A percentile compares a stretch with the other conserved stretches of the same genome.
These are phyloP conservation scores for Carcinoscorpius rotundicauda DNA, from an alignment of 1,140 invertebrate species.

Conservation along the genomic window DNA sequence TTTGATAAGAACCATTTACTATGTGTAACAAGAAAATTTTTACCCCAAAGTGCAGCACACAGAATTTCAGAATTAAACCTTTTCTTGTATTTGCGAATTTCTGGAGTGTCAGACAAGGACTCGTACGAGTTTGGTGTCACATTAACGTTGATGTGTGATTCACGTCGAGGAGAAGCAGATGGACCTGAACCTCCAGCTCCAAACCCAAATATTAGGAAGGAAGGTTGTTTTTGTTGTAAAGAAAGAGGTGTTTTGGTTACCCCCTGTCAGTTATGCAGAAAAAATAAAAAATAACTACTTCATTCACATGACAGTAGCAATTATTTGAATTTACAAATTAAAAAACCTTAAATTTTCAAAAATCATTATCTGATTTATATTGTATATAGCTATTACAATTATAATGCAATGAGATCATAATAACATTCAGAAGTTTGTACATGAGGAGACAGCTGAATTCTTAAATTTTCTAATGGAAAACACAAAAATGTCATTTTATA, in stretches of 20 bases:
- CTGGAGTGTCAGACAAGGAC: conserved; percentile 83
- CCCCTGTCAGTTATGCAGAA: conserved; percentile 55
- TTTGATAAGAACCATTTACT: too few species aligned
- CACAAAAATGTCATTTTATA: too few species aligned
- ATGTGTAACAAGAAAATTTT: conserved; percentile 14
- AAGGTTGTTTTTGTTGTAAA: conserved; percentile 87
- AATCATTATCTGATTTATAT: too few species aligned
- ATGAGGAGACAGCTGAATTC: too few species aligned
- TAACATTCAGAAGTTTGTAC: too few species aligned
- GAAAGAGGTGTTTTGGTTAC: conserved; percentile 45
- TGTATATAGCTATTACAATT: too few species aligned
- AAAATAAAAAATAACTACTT: too few species aligned
- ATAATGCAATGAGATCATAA: too few species aligned
- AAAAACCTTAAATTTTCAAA: too few species aligned
- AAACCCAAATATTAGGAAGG: conserved; percentile 94
- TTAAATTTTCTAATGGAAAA: too few species aligned
- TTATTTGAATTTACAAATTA: too few species aligned
- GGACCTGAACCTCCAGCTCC: conserved; percentile 44
- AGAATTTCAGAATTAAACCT: conserved; percentile 95
- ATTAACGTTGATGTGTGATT: conserved; percentile 94
- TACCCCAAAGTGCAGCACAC: conserved; percentile 97
- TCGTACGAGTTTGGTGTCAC: conserved; percentile 86
- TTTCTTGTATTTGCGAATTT: conserved; percentile 89
- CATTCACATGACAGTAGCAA: too few species aligned
- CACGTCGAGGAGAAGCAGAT: conserved; percentile 47